phyloP scores from a whole-genome alignment of 1,140 invertebrate genomes.

The Polypedilum pembai region DNA sequence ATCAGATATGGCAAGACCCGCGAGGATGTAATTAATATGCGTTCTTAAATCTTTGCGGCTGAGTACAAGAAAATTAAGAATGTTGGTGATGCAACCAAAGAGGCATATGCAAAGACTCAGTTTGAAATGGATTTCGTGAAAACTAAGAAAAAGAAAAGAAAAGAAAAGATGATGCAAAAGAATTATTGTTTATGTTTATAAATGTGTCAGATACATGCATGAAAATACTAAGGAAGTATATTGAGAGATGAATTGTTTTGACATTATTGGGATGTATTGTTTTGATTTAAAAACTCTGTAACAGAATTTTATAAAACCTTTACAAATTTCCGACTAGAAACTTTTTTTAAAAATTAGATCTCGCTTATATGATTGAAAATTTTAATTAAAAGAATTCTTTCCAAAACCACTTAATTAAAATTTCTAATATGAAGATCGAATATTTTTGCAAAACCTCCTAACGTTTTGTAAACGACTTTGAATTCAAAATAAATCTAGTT shows the following conservation, averaged over 20 bases:
- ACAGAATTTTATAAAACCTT: too few species aligned
- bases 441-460: too few species aligned
- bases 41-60: constrained; percentile 74
- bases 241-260: neutral
- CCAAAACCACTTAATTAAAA: neutral
- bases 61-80: constrained; percentile 80
- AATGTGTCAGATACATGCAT: neutral
- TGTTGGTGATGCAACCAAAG: constrained; percentile 80
- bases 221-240: neutral
- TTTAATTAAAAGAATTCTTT: neutral
- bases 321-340: too few species aligned
- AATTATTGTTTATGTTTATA: neutral
- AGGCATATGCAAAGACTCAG: constrained; percentile 56
- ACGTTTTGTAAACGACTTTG: too few species aligned
- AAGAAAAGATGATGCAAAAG: neutral
- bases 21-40: constrained; percentile 76
- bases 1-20: constrained; percentile 72
- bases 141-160: constrained; percentile 3
- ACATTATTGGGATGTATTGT: neutral
- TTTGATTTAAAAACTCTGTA: neutral
- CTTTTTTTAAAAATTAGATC: too few species aligned
- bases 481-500: too few species aligned
- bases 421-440: too few species aligned
- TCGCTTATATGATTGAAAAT: too few species aligned
- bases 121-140: neutral